Percentiles rank a stretch among this genome's conserved stretches.
Conservation (phyloP, 1,140 invertebrate species). For the Leptonema lineaticorne region DNA sequence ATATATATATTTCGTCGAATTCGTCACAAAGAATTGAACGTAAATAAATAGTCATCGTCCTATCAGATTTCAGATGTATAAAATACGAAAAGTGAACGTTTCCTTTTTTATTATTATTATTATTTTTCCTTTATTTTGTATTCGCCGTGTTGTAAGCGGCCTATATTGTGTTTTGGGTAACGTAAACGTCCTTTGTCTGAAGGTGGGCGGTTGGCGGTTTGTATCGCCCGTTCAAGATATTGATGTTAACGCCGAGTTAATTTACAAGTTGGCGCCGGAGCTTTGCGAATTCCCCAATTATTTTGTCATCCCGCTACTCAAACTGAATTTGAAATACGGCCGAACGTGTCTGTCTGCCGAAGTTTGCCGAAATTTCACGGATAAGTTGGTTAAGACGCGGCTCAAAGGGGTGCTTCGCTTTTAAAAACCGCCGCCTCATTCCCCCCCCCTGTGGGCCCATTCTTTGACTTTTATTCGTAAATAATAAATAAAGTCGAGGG, state of each 20-base stretch:
- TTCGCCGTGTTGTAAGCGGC: too few relatives aligned
- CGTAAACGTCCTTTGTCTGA: neutral
- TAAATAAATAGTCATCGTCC: too few relatives aligned
- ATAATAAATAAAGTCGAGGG: constrained; percentile 17
- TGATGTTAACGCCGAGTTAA: constrained; percentile 22
- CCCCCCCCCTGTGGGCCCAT: neutral
- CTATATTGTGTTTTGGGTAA: too few relatives aligned
- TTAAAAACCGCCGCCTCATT: neutral
- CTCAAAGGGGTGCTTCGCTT: neutral
- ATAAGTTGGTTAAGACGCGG: constrained; percentile 19
- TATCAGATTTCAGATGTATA: too few relatives aligned
- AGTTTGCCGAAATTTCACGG: constrained; percentile 17
- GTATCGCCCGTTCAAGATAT: neutral
- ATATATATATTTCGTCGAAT: too few relatives aligned
- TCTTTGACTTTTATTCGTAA: neutral
- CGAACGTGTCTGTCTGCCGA: constrained; percentile 9
- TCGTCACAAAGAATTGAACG: too few relatives aligned
- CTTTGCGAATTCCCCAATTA: constrained; percentile 21
- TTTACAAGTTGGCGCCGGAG: constrained; percentile 11
- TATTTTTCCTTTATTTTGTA: too few relatives aligned
- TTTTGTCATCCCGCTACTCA: constrained; percentile 20
- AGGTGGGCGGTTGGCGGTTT: neutral
- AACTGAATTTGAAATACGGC: constrained; percentile 23
- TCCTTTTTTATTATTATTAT: too few relatives aligned
- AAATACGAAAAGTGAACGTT: too few relatives aligned